phyloP scores from a whole-genome alignment of 2,113 vertebrate species.

The Petaurus breviceps region DNA sequence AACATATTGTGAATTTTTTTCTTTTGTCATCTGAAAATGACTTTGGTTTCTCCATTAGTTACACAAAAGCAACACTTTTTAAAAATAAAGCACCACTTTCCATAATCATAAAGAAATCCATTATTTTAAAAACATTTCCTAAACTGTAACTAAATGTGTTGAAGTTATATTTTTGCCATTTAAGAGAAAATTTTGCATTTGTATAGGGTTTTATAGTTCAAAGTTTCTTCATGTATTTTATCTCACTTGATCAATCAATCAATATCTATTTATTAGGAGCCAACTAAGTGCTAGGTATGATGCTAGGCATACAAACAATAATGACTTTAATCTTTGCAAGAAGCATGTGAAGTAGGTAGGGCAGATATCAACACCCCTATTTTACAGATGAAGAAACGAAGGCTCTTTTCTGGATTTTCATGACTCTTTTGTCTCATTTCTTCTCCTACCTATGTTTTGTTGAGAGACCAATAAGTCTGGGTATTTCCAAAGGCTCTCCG shows the following conservation, averaged over 20 bases:
- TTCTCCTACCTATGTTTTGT: not conserved
- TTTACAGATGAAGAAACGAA: not conserved
- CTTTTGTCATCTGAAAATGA: not conserved
- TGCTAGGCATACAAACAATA: not conserved
- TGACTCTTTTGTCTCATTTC: not conserved
- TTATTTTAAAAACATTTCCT: constrained; percentile 8
- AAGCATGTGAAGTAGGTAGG: not conserved
- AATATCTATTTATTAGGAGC: not conserved
- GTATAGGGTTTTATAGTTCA: not conserved
- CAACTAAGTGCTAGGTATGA: not conserved
- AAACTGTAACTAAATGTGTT: not conserved
- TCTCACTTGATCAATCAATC: not conserved
- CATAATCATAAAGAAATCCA: constrained; percentile 14
- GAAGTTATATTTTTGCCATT: not conserved
- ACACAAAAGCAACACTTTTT: not conserved
- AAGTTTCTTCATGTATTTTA: not conserved
- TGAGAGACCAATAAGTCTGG: not conserved
- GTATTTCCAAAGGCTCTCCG: not conserved
- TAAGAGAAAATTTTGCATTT: not conserved
- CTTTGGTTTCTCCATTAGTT: not conserved
- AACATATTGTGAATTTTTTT: constrained; percentile 13
- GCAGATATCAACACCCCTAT: not conserved
- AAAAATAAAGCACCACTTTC: not conserved
- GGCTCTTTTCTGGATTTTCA: not conserved
- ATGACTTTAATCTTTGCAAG: not conserved